These are phyloP conservation scores for Cyprinodon diabolis DNA, from an alignment of 2,797 vertebrate species.

Conservation along the genomic window DNA sequence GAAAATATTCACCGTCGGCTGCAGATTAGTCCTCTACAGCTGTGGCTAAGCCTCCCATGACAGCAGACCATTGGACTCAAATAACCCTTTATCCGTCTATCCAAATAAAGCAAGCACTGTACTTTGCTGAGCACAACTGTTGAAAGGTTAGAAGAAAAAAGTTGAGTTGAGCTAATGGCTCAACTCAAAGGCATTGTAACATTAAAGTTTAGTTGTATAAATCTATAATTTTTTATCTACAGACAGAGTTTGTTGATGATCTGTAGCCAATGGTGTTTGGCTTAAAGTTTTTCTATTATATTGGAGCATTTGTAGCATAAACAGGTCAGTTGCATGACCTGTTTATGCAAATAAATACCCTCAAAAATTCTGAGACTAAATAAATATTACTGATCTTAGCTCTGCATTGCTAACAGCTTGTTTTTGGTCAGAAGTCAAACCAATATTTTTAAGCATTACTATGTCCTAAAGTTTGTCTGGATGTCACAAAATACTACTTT, in stretches of 20 bases:
- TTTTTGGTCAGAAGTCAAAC: background rate
- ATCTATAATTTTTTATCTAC: too few species aligned
- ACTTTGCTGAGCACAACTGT: background rate
- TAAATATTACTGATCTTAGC: background rate
- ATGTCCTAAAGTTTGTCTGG: background rate
- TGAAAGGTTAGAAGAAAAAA: background rate
- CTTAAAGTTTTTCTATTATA: too few species aligned
- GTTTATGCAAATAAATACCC: too few species aligned
- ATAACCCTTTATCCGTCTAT: constrained; percentile 42
- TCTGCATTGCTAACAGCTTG: background rate
- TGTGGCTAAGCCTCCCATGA: constrained; percentile 46
- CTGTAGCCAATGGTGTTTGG: too few species aligned
- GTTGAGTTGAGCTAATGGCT: background rate
- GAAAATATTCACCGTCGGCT: constrained; percentile 45
- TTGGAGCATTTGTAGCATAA: too few species aligned
- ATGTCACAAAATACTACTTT: background rate
- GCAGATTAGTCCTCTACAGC: constrained; percentile 60
- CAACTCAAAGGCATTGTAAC: too few species aligned
- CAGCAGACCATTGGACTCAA: constrained; percentile 43
- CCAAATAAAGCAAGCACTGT: background rate
- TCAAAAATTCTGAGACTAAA: background rate
- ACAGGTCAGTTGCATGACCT: too few species aligned
- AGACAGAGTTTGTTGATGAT: too few species aligned
- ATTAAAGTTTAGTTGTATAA: too few species aligned
- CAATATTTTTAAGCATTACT: background rate